Base-by-base conservation (phyloP, 2,888 invertebrate genomes). In the Rosalia funebris region DNA sequence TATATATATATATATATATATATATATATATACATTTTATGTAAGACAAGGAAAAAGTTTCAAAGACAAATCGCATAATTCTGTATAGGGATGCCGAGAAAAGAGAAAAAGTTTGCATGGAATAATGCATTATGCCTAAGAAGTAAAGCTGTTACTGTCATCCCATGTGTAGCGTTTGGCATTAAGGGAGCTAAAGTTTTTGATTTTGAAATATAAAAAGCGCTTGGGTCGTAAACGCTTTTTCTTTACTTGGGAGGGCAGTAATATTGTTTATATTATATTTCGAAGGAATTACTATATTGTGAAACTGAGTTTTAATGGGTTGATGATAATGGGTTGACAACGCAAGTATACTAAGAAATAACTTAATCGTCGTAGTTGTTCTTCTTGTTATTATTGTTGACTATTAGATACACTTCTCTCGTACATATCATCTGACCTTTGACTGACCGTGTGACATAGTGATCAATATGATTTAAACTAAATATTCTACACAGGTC, bases 81-180 rank as follows among this genome's bases (percentile, higher is more conserved):
- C 44, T 44, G 25, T 25, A 44, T 14, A 19, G 44, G 44, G 44
- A 19, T 11, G 20, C 25, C 2, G 44, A 12, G 44, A 17, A 17
- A 19, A 17, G 17, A 17, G 20, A 44, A 44, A 44, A 42, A 42
- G 42, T 42, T 42, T 42, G 42, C 42, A 42, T 42, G 34, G 34
- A 34, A 20, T 42, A 42, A 42, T 42, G 42, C 19, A 42, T 19
- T 42, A 19, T 44, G 44, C 25, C 12, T 25, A 14, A 14, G 12
- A 44, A 44, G 20, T 20, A 19, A 16, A 44, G 44, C 12, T 44
- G 20, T 5, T 44, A 25, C 44, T 25, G 44, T 16, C 44, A 10
- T 20, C 14, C 14, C 44, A 20, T 12, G 19, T 19, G 25, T 20
- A 44, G 12, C 11, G 19, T 25, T 25, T 14, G 44, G 12, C 14